These are phyloP conservation scores for Neomorphus geoffroyi DNA, from an alignment of 2,797 vertebrate species.

Conservation along the genomic window DNA sequence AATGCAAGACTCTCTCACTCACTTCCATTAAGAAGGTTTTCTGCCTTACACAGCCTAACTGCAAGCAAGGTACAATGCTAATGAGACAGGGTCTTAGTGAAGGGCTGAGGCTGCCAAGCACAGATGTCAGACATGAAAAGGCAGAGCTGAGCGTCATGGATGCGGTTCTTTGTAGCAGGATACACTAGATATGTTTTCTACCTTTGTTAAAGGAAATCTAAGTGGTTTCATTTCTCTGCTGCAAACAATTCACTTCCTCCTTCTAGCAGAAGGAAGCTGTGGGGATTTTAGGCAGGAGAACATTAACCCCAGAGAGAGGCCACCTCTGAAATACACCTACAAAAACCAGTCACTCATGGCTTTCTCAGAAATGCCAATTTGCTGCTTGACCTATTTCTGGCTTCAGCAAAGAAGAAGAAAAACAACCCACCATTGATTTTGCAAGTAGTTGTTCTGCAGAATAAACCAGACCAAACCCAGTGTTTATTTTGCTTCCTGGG, in stretches of 20 bases:
- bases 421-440: conserved; percentile 30
- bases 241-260: conserved; percentile 59
- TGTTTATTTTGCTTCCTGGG: conserved; percentile 28
- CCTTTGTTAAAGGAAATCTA: conserved; percentile 32
- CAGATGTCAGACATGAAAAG: not conserved
- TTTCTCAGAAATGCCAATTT: conserved; percentile 32
- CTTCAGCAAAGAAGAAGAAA: not conserved
- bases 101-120: not conserved
- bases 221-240: conserved; percentile 48
- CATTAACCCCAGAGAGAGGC: conserved; percentile 56
- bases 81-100: not conserved
- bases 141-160: not conserved
- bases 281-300: conserved; percentile 34
- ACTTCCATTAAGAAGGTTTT: not conserved
- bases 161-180: not conserved
- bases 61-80: not conserved
- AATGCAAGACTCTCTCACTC: not conserved
- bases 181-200: not conserved
- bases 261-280: conserved; percentile 28
- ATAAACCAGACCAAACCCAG: not conserved
- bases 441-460: not conserved
- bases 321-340: conserved; percentile 57
- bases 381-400: conserved; percentile 62
- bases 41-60: not conserved
- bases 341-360: not conserved